Base-by-base conservation (phyloP, 2,797 vertebrate genomes). In the Cossypha polioptera region DNA sequence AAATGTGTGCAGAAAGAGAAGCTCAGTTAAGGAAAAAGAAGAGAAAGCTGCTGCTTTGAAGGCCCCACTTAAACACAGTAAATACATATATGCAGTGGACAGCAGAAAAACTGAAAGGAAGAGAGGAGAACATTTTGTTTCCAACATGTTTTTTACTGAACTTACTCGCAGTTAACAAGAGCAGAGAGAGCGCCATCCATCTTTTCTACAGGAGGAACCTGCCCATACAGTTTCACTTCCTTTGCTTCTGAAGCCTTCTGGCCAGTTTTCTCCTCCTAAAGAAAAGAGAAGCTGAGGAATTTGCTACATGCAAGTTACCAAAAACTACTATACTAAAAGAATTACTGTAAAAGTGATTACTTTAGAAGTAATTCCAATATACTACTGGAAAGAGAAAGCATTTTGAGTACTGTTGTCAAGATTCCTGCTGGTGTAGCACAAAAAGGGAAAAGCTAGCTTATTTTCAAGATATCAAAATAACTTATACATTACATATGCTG, bases 141-240 rank as follows among this genome's bases (percentile, higher is more conserved):
- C 65, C 24, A 55, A 18, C 17, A 33, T 43, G 15, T 51, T 86
- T 88, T 68, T 55, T 92, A 67, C 21, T 69, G 35, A 90, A 98
- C 99, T 98, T 97, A 99, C 99, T 99, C 99, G 99, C 99, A 99
- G 67, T 97, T 99, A 94, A 94, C 97, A 80, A 99, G 98, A 0
- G 97, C 97, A 26, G 98, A 98, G 33, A 99, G 98, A 59, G 99
- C 98, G 1, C 98, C 97, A 78, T 99, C 99, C 99, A 99, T 99
- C 97, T 98, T 99, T 95, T 99, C 99, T 92, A 99, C 98, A n/a
- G 99, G 98, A 79, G 99, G 99, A 72, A 99, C 76, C 97, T 99
- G 99, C 88, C 98, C 98, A 1, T 99, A 99, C 42, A 99, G 98
- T 93, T 99, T 99, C 24, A 99, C 98, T 42, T 98, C 99, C 96